Evolutionary conservation across 2,113 vertebrate genomes (phyloP).

Genomic region (Nothoprocta perdicaria): DNA sequence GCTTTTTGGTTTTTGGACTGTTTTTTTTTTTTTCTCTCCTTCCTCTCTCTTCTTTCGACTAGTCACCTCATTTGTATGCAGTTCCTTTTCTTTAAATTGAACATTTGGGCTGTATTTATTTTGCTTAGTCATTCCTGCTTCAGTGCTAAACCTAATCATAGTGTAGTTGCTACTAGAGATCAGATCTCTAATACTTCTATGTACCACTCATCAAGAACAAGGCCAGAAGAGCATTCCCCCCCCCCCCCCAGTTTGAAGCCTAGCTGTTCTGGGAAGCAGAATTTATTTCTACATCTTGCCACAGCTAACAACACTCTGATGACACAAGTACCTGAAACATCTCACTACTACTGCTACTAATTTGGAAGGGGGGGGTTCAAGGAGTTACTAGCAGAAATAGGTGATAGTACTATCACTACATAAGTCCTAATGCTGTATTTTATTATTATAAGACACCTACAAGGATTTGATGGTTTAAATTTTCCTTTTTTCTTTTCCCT

Average conservation of each 20-base stretch:
- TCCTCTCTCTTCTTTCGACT: background rate
- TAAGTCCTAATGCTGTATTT: background rate
- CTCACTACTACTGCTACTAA: background rate
- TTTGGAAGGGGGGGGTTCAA: background rate
- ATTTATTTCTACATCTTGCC: background rate
- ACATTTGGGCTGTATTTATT: constrained; percentile 11
- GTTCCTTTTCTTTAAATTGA: background rate
- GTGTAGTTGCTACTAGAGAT: background rate
- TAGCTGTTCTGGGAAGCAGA: background rate
- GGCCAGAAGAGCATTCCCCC: background rate
- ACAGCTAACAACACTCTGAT: background rate
- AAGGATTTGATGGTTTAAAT: background rate
- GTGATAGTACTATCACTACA: background rate
- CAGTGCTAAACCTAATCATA: background rate
- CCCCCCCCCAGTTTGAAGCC: background rate
- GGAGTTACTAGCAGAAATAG: too few relatives aligned
- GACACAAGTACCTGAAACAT: background rate
- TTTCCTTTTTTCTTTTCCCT: too few relatives aligned
- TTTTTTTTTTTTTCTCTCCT: background rate
- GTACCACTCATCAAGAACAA: background rate
- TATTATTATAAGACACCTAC: background rate
- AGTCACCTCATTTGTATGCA: background rate
- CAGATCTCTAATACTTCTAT: background rate
- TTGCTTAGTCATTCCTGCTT: background rate
- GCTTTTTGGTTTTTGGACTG: background rate